Conservation (phyloP, 2,888 invertebrate species). For the Drosophila vallismaia region DNA sequence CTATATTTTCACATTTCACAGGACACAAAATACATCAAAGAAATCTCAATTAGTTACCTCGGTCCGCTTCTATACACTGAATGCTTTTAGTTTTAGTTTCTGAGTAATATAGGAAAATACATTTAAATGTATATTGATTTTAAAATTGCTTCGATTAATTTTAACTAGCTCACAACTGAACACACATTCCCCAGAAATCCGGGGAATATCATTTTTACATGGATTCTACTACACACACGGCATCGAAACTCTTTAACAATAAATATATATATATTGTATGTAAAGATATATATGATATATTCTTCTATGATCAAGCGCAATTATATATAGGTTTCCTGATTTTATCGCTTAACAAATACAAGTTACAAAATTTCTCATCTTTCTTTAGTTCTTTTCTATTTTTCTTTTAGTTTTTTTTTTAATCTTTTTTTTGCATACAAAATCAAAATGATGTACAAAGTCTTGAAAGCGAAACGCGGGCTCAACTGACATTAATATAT, state of each 20-base stretch:
- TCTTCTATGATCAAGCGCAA: slow-evolving; percentile 42
- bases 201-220: slow-evolving; percentile 38
- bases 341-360: slow-evolving; percentile 47
- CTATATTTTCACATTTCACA: slow-evolving; percentile 24
- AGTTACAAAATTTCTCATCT: slow-evolving; percentile 35
- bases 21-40: slow-evolving; percentile 8
- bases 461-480: slow-evolving; percentile 43
- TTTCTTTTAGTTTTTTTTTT: neutral
- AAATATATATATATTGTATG: slow-evolving; percentile 50
- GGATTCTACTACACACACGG: slow-evolving; percentile 45
- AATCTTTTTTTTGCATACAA: slow-evolving; percentile 1
- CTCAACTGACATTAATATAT: slow-evolving; percentile 54
- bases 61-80: slow-evolving; percentile 21
- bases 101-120: slow-evolving; percentile 40
- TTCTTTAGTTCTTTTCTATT: slow-evolving; percentile 1
- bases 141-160: slow-evolving; percentile 40
- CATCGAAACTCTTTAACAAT: slow-evolving; percentile 47
- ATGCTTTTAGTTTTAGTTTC: slow-evolving; percentile 25
- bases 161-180: slow-evolving; percentile 44
- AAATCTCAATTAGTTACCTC: slow-evolving; percentile 2
- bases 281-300: slow-evolving; percentile 28
- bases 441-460: slow-evolving; percentile 39
- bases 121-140: slow-evolving; percentile 24
- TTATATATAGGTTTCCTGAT: slow-evolving; percentile 48
- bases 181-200: slow-evolving; percentile 16